Conservation (phyloP, 2,113 vertebrate genomes). For the Galbula dea region DNA sequence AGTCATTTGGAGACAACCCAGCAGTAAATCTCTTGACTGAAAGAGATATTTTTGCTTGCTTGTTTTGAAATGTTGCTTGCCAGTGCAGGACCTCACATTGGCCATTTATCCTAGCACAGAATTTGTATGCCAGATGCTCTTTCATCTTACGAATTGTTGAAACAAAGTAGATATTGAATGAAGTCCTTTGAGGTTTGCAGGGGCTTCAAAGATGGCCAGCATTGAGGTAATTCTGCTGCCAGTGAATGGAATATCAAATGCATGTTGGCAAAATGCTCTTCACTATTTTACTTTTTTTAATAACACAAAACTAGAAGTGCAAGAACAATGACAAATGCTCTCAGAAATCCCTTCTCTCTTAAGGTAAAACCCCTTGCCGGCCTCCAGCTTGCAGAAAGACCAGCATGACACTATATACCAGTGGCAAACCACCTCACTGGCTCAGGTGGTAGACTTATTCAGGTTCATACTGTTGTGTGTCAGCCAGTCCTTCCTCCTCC, state of each 20-base stretch:
- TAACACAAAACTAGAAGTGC: neutral
- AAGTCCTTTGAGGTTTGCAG: neutral
- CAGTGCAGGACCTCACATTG: constrained; percentile 20
- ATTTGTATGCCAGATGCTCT: constrained; percentile 34
- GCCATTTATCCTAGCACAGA: constrained; percentile 11
- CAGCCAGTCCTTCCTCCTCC: neutral
- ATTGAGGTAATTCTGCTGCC: neutral
- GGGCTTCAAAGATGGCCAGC: neutral
- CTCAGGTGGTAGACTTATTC: neutral
- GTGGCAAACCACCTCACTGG: neutral
- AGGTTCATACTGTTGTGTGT: fast-evolving
- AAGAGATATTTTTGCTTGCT: constrained; percentile 22
- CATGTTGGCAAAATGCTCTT: neutral
- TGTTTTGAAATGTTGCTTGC: constrained; percentile 30
- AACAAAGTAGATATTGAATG: constrained; percentile 30
- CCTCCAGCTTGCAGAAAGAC: neutral
- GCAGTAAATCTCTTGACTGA: neutral
- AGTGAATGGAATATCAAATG: neutral
- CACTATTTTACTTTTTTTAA: neutral
- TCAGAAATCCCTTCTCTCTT: neutral
- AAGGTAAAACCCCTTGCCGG: neutral
- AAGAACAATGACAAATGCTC: neutral
- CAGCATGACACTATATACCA: neutral
- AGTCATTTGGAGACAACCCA: constrained; percentile 18
- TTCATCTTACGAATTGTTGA: neutral